Evolutionary conservation across 2,113 vertebrate species (phyloP), one percentile per base, ranked within the genome.

Genomic region (Mastomys natalensis): DNA sequence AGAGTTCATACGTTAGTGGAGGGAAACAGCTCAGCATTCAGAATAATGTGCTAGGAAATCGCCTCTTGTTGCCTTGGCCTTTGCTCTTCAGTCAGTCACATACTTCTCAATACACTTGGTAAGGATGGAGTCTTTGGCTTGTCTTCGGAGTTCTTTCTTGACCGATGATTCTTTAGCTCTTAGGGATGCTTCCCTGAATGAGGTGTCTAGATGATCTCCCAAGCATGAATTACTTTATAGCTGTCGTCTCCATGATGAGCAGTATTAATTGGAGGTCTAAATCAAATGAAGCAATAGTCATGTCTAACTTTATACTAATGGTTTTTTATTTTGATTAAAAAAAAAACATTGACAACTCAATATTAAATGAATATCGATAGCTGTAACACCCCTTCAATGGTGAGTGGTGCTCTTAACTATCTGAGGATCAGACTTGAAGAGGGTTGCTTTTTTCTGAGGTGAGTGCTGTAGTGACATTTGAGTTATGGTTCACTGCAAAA

Each of bases 331-430:
- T 62, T 77, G 73, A 91, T 45, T 91, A 29, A 80, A 89, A n/a
- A 24, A 80, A 34, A 34, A 51, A 45, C 55, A 17, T 5, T 95
- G 90, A 76, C 34, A 40, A 81, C 73, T 62, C 85, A 93, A 55
- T 51, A 51, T 45, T 68, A 76, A 94, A 26, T 66, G 76, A 90
- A 88, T 86, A 62, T 1, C 13, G 43, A 86, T 40, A 86, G 66
- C 93, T 92, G 80, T 51, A 95, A 94, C 72, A 72, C 80, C 11
- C 74, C 85, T 97, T 97, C 64, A 73, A 10, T 89, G 84, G 64
- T 40, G 17, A 58, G 10, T 11, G 15, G 74, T 3, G 22, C 58
- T 21, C 66, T 90, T 85, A 26, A 81, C 55, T 1, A 0, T 85
- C 84, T 80, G 53, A 92, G 53, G 34, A 77, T 93, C 78, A 73